Conservation (phyloP, 1,140 invertebrate genomes). For the Harlomillsia oculata region DNA sequence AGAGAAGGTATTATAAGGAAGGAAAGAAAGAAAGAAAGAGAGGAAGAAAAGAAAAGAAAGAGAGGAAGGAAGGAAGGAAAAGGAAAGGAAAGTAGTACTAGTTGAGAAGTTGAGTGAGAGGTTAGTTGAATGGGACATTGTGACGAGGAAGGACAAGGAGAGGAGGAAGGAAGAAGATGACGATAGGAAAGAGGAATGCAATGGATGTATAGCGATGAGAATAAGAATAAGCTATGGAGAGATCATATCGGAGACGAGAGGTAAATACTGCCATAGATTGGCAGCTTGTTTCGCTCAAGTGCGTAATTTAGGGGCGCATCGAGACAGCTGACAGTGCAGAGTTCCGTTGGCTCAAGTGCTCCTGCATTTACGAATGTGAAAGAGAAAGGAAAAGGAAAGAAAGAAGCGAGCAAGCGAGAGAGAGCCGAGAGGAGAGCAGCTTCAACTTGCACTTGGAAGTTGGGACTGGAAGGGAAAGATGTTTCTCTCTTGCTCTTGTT, state of each 20-base stretch:
- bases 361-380: not conserved
- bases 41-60: not conserved
- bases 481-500: not conserved
- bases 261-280: slow-evolving; percentile 23
- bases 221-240: not conserved
- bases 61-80: too few species aligned
- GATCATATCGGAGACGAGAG: not conserved
- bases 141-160: not conserved
- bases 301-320: slow-evolving; percentile 24
- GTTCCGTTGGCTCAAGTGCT: slow-evolving; percentile 10
- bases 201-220: not conserved
- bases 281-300: slow-evolving; percentile 20
- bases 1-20: not conserved
- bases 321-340: slow-evolving; percentile 27
- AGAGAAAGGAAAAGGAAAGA: not conserved
- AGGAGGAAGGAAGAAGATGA: not conserved
- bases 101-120: too few species aligned
- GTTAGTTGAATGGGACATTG: too few species aligned
- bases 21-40: slow-evolving; percentile 12
- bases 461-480: not conserved
- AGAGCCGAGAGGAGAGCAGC: not conserved
- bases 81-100: too few species aligned
- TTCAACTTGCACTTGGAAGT: too few species aligned
- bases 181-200: not conserved
- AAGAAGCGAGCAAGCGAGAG: not conserved